Conservation (phyloP, 2,797 vertebrate species). For the Spinus olivaceus region DNA sequence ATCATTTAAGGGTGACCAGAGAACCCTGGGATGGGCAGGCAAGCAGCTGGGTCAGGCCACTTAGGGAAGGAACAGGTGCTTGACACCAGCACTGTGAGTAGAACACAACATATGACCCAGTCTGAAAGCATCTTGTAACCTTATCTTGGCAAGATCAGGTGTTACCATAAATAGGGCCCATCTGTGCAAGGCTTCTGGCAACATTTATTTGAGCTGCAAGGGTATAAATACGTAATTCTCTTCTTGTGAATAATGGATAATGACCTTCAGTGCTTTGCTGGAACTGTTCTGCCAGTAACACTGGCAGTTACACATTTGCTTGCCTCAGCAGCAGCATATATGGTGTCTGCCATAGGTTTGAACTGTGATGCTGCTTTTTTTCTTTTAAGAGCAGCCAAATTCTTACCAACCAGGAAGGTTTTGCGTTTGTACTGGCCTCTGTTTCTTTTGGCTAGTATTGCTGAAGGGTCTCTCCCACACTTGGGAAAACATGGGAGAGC, state of each 20-base stretch:
- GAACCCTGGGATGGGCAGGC: background rate
- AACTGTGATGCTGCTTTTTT: background rate
- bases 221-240: constrained; percentile 21
- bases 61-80: background rate
- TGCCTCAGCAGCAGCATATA: background rate
- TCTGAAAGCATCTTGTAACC: background rate
- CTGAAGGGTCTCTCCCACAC: background rate
- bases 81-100: background rate
- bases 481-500: accelerated
- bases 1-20: background rate
- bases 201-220: background rate
- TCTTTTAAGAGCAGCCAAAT: background rate
- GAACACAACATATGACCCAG: background rate
- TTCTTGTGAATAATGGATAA: constrained; percentile 36
- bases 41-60: background rate
- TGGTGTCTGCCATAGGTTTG: background rate
- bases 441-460: background rate
- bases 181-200: background rate
- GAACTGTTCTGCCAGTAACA: background rate
- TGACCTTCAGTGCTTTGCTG: background rate
- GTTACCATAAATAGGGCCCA: background rate
- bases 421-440: background rate
- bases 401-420: background rate
- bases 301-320: background rate
- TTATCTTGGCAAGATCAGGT: background rate